phyloP scores from a whole-genome alignment of 1,140 invertebrate species.

The Polypedilum vanderplanki region DNA sequence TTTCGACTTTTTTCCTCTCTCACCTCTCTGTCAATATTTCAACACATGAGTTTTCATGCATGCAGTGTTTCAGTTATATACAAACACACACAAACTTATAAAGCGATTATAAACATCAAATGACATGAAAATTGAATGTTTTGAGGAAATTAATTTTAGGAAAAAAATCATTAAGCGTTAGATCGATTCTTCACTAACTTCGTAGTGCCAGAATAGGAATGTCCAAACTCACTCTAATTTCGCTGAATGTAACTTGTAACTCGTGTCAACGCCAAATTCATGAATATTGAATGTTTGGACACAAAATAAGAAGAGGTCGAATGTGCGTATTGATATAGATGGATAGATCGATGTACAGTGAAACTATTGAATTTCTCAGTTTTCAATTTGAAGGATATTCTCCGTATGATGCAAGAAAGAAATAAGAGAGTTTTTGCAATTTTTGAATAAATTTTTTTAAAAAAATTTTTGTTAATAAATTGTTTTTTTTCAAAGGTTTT shows the following conservation, averaged over 20 bases:
- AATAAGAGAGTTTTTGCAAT: too few species aligned
- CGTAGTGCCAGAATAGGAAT: too few species aligned
- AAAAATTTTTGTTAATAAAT: too few species aligned
- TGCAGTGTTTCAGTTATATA: too few species aligned
- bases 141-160: neutral
- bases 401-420: neutral
- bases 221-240: too few species aligned
- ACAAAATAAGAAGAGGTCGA: neutral
- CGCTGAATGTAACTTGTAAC: neutral
- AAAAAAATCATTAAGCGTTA: neutral
- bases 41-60: neutral
- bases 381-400: neutral
- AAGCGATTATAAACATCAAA: neutral
- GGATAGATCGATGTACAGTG: too few species aligned
- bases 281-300: conserved; percentile 9
- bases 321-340: neutral
- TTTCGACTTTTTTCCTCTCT: neutral
- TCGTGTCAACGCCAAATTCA: conserved; percentile 5
- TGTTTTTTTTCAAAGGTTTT: too few species aligned
- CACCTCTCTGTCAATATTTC: neutral
- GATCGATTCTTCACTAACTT: neutral
- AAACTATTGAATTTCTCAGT: neutral
- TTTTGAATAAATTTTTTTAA: too few species aligned
- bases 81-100: too few species aligned
- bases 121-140: conserved; percentile 19